Conservation (phyloP, 2,888 invertebrate genomes). For the Tortricodes alternella region DNA sequence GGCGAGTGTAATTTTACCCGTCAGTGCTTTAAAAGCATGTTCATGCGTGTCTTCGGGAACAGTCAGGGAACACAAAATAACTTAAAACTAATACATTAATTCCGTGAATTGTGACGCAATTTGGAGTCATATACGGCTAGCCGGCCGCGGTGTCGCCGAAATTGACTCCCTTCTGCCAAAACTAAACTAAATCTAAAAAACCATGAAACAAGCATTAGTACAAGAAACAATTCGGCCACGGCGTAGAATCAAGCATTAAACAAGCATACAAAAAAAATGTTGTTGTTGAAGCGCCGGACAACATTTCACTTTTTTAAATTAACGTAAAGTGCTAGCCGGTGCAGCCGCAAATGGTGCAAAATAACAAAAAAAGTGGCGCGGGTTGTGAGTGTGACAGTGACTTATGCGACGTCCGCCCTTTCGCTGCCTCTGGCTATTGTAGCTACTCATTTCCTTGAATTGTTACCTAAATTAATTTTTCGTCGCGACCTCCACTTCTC, state of each 20-base stretch:
- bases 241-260: neutral
- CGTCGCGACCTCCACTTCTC: constrained; percentile 28
- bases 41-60: too few relatives aligned
- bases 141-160: too few relatives aligned
- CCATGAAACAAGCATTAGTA: too few relatives aligned
- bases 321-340: constrained; percentile 40
- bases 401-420: constrained; percentile 70
- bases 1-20: too few relatives aligned
- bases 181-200: too few relatives aligned
- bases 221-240: neutral
- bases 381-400: constrained; percentile 72
- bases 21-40: too few relatives aligned
- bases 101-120: too few relatives aligned
- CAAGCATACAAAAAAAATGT: constrained; percentile 16
- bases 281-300: constrained; percentile 14
- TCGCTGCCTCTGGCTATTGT: constrained; percentile 63
- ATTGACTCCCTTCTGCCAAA: too few relatives aligned
- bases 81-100: too few relatives aligned
- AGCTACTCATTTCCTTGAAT: constrained; percentile 63
- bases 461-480: constrained; percentile 47
- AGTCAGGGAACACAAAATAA: too few relatives aligned
- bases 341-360: constrained; percentile 54
- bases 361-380: constrained; percentile 66
- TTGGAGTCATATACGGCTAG: too few relatives aligned
- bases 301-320: constrained; percentile 24